Evolutionary conservation across 2,797 vertebrate species (phyloP).

Genomic region (Hemitrygon akajei): DNA sequence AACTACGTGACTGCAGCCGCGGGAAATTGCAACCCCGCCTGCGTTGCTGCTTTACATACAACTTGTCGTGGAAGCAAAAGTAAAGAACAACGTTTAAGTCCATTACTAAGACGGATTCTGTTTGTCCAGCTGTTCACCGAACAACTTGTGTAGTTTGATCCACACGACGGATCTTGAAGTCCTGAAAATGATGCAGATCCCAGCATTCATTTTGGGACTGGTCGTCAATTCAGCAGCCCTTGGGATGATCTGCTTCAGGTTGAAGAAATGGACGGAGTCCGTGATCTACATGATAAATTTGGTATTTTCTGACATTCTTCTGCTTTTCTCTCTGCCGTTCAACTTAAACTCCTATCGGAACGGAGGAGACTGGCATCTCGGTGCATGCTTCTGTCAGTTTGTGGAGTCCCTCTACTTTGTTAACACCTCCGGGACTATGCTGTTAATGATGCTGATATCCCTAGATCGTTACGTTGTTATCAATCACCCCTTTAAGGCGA

Average conservation of each 20-base stretch:
- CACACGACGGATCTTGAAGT: conserved; percentile 49
- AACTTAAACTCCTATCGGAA: conserved; percentile 49
- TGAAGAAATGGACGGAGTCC: conserved; percentile 52
- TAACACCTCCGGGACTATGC: conserved; percentile 64
- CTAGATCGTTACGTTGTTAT: conserved; percentile 54
- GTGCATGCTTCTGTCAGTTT: conserved; percentile 45
- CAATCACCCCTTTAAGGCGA: conserved; percentile 52
- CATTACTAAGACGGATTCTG: no score
- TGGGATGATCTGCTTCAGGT: conserved; percentile 44
- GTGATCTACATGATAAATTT: conserved; percentile 63
- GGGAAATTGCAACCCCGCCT: no score
- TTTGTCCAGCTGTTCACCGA: background rate
- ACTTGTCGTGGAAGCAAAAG: no score
- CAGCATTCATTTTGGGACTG: conserved; percentile 45
- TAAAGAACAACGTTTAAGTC: no score
- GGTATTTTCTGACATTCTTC: conserved; percentile 49
- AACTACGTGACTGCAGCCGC: no score
- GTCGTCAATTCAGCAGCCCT: conserved; percentile 52
- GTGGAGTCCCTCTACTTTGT: conserved; percentile 52
- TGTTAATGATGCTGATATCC: conserved; percentile 56
- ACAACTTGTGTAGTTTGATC: conserved; percentile 51
- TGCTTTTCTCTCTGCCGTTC: conserved; percentile 67
- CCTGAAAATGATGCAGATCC: conserved; percentile 44
- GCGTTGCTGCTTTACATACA: no score
- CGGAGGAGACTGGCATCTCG: background rate